Base-by-base conservation (phyloP, 2,888 invertebrate species). In the Eristalis pertinax region DNA sequence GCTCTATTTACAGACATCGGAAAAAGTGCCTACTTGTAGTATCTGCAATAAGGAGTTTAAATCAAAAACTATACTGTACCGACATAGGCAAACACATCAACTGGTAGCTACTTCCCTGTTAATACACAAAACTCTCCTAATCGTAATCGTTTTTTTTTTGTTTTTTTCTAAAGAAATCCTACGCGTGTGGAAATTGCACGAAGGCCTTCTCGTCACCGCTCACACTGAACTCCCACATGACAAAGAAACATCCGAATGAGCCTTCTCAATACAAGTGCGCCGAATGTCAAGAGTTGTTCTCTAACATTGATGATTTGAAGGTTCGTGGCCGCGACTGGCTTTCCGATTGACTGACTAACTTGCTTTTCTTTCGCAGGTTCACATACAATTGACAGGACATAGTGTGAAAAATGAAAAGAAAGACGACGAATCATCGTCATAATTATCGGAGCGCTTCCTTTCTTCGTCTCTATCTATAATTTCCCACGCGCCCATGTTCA, bases 41-140 rank as follows among this genome's bases (percentile, higher is more conserved):
- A 95, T 95, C 35, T 95, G 95, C 91, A 94, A 94, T 88, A 94
- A 95, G 5, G 94, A 94, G 2, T 95, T 95, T 91, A 93, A 94
- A 74, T 94, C 94, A 63, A 95, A 95, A 90, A 94, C 95, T 0
- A 92, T 95, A 19, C 93, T 95, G 4, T 95, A 95, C 91, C 93
- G 95, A 4, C 95, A 95, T 89, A 91, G 95, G 4, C 95, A 95
- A 90, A 95, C 95, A 1, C 95, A 95, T 91, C 95, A 95, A 90
- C 94, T 95, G 89, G 87, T 87, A 85, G 5, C 1, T 3, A 4
- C 0, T 58, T n/a, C n/a, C n/a, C n/a, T n/a, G n/a, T n/a, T n/a
- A n/a, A n/a, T n/a, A n/a, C n/a, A n/a, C n/a, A n/a, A n/a, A n/a
- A n/a, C n/a, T n/a, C n/a, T n/a, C n/a, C n/a, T n/a, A n/a, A n/a